phyloP scores from a whole-genome alignment of 2,888 invertebrate species.

The Ferdinandea cuprea region DNA sequence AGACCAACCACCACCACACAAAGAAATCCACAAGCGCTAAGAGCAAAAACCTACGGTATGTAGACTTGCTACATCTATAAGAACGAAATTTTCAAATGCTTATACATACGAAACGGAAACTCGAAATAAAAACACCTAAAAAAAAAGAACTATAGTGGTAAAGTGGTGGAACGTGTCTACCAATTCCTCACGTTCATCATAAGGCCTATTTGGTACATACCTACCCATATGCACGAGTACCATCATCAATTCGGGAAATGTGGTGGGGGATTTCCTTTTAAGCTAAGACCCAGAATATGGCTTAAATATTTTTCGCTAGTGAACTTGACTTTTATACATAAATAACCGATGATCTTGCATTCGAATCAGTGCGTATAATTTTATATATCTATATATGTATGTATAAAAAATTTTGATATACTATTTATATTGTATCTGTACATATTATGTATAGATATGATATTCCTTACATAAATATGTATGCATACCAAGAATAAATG shows the following conservation, averaged over 20 bases:
- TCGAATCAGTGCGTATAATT: constrained; percentile 14
- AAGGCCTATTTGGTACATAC: constrained; percentile 53
- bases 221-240: constrained; percentile 10
- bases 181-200: constrained; percentile 68
- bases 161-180: constrained; percentile 69
- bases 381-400: constrained; percentile 1
- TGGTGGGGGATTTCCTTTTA: constrained; percentile 65
- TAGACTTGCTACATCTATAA: constrained; percentile 37
- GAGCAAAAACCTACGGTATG: constrained; percentile 54
- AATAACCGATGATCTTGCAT: constrained; percentile 33
- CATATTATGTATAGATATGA: not conserved
- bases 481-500: too few relatives aligned
- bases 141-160: constrained; percentile 49
- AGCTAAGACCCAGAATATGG: constrained; percentile 58
- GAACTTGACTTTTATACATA: constrained; percentile 64
- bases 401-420: constrained; percentile 1
- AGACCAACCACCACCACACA: constrained; percentile 44
- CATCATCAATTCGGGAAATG: constrained; percentile 46
- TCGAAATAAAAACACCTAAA: constrained; percentile 54
- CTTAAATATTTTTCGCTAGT: constrained; percentile 64
- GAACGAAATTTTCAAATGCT: constrained; percentile 52
- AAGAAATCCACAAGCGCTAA: constrained; percentile 51
- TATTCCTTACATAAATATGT: too few relatives aligned
- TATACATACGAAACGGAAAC: constrained; percentile 61
- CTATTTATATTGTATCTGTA: not conserved